These are phyloP conservation scores for Otis tarda DNA, from an alignment of 2,113 vertebrate species.

Conservation along the genomic window DNA sequence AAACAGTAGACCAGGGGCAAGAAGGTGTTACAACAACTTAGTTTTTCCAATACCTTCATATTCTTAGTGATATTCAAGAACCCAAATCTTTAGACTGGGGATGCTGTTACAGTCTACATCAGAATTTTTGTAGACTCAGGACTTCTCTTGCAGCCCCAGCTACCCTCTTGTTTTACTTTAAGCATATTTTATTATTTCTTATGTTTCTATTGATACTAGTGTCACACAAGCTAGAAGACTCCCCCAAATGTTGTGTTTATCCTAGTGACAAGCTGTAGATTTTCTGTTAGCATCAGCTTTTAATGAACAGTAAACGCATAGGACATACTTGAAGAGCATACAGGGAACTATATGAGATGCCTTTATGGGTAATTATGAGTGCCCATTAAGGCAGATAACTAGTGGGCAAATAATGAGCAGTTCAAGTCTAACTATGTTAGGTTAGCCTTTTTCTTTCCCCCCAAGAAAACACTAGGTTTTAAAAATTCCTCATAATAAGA, in stretches of 20 bases:
- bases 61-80: background rate
- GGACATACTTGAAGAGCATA: background rate
- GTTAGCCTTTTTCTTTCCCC: background rate
- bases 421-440: background rate
- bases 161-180: background rate
- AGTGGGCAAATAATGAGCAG: background rate
- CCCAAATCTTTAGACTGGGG: background rate
- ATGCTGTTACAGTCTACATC: background rate
- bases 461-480: accelerated
- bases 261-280: background rate
- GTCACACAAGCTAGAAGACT: background rate
- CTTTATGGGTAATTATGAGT: background rate
- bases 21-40: background rate
- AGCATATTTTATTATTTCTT: background rate
- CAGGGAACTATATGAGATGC: background rate
- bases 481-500: background rate
- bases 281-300: background rate
- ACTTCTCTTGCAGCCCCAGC: background rate
- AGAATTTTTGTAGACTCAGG: background rate
- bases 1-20: background rate
- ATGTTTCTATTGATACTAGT: background rate
- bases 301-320: background rate
- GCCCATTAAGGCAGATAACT: background rate
- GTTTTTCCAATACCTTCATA: background rate
- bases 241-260: background rate